Evolutionary conservation across 2,113 vertebrate genomes (phyloP).

Genomic region (Crotalus tigris): DNA sequence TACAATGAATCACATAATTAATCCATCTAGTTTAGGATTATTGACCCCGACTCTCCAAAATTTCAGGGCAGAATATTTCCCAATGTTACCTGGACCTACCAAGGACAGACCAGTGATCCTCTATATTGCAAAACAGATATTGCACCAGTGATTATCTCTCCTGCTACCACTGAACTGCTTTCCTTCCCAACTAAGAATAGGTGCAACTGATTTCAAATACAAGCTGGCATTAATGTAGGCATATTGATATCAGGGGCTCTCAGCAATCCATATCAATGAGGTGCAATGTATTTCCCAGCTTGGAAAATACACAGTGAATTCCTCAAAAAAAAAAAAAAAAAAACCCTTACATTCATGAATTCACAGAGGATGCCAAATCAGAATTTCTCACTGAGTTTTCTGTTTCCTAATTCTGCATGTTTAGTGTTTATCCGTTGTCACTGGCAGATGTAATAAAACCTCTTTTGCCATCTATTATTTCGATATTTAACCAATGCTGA

Average conservation of each 20-base stretch:
- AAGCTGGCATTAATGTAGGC: not conserved
- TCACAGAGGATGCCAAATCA: not conserved
- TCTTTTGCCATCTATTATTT: slow-evolving; percentile 4
- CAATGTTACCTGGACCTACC: not conserved
- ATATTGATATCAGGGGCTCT: not conserved
- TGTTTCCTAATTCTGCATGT: not conserved
- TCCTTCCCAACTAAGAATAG: not conserved
- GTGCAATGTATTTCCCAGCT: not conserved
- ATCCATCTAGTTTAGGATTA: not conserved
- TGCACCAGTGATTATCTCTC: too few species aligned
- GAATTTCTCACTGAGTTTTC: not conserved
- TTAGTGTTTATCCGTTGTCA: not conserved
- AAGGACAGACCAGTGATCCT: not conserved
- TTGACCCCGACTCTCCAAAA: not conserved
- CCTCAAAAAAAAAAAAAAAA: not conserved
- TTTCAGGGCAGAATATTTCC: not conserved
- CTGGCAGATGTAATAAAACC: not conserved
- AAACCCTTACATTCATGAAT: not conserved
- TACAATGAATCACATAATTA: not conserved
- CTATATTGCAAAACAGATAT: not conserved
- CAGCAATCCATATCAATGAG: too few species aligned
- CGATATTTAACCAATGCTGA: slow-evolving; percentile 9
- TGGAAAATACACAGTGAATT: not conserved
- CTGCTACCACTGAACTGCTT: not conserved
- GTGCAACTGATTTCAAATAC: not conserved